These are phyloP conservation scores for Tragelaphus strepsiceros DNA, from an alignment of 2,113 vertebrate species.

Conservation along the genomic window DNA sequence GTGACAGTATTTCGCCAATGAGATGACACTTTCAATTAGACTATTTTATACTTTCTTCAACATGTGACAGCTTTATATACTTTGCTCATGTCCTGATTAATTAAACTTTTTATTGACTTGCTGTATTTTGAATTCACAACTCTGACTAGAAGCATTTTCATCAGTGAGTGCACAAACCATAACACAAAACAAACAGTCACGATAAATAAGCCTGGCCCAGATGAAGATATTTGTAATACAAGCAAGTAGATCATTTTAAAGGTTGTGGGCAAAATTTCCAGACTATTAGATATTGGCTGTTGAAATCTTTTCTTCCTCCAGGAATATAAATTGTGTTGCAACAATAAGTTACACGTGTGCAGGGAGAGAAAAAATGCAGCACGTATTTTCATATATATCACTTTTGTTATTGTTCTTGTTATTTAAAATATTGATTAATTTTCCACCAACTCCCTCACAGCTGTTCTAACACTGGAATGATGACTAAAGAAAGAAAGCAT, in stretches of 20 bases:
- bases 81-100: conserved; percentile 53
- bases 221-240: not conserved
- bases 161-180: not conserved
- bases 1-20: conserved; percentile 11
- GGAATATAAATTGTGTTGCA: not conserved
- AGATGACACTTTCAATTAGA: conserved; percentile 63
- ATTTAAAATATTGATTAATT: conserved; percentile 50
- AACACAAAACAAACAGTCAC: not conserved
- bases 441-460: not conserved
- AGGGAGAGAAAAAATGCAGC: not conserved
- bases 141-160: conserved; percentile 28
- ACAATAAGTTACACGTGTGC: not conserved
- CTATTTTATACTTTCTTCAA: conserved; percentile 48
- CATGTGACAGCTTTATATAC: conserved; percentile 45
- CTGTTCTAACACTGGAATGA: not conserved
- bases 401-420: not conserved
- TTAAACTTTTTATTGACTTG: conserved; percentile 60
- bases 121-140: conserved; percentile 39
- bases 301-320: conserved; percentile 9
- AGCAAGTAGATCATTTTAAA: conserved; percentile 15
- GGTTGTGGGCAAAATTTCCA: conserved; percentile 28
- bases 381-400: not conserved
- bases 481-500: not conserved
- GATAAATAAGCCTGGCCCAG: not conserved
- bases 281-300: conserved; percentile 3